Evolutionary conservation across 2,113 vertebrate species (phyloP), one percentile per base, ranked within the genome.

Genomic region (Bos indicus): DNA sequence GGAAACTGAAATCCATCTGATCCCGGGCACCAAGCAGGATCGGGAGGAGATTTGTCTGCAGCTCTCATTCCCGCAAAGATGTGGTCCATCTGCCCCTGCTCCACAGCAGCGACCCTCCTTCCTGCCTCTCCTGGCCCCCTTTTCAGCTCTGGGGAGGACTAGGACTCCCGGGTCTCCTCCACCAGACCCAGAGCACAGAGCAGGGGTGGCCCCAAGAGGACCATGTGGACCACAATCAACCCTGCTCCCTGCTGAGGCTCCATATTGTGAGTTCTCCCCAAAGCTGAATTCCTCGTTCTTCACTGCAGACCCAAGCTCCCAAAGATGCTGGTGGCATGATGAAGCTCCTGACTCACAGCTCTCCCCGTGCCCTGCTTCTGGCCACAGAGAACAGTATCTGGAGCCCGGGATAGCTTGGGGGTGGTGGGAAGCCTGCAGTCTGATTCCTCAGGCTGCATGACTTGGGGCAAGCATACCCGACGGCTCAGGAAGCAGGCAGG

Each of bases 21-120:
- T 8, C 6, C 28, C 6, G 8, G 48, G 17, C 1, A 3, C n/a
- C 36, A 6, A 0, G 77, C 30, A 52, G 14, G 28, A 57, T 5
- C 3, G n/a, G 46, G 19, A 80, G 57, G 26, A 4, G 9, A 23
- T 25, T 1, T 6, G 23, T 33, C 12, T 23, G 21, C 36, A 21
- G 57, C 62, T 59, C 17, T 89, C 59, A 15, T 36, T 64, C 21
- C 4, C 60, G 74, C 74, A 57, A 77, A 67, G 19, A 33, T 3
- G 1, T 2, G 36, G 21, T 26, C 17, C 74, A n/a, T 1, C 26
- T 56, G 64, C 57, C 40, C 33, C 21, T 5, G 10, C 46, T 19
- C 7, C 46, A 9, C 14, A 21, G n/a, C 52, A 4, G 33, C 2
- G 9, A 15, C 1, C 43, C 43, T 33, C 21, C 21, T 11, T 62